Base-by-base conservation (phyloP, 2,113 vertebrate species). In the Aptenodytes patagonicus region DNA sequence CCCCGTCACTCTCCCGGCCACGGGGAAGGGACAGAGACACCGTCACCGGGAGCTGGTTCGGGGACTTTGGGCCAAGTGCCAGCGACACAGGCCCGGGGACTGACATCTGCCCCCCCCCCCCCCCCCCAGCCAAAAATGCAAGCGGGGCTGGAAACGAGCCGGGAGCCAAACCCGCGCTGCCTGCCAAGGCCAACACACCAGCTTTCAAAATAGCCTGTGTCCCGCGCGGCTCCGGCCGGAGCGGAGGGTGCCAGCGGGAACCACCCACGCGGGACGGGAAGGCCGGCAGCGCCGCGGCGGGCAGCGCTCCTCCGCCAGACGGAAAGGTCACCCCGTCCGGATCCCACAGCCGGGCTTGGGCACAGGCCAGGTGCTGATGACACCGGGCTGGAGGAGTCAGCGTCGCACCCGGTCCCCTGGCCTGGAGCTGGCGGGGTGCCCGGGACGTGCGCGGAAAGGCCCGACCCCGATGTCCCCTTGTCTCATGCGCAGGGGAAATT, bases 131-230 rank as follows among this genome's bases (percentile, higher is more conserved):
- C 79, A 92, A 90, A 93, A 78, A 93, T 6, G 36, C 2, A 1
- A 75, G 47, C 0, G 3, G 82, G 54, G 64, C 64, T 89, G 96
- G 95, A 87, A 75, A 13, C 0, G 34, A 87, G 65, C 83, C 22
- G 2, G 72, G 80, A 94, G 84, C 92, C 95, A 44, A 81, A 42
- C 3, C 70, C 2, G 16, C 0, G 34, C 60, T 3, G 76, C 51
- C 64, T 92, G 96, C 95, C 96, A 97, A 96, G 93, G 95, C 68
- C 90, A 96, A 94, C 95, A 96, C 69, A 47, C 7, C 58, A 3
- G n/a, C 5, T 7, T 96, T 21, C 60, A 97, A 95, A 95, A 96
- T 76, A 94, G 34, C 86, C 87, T 29, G 1, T 3, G 83, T 51
- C 75, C 92, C 3, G 47, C 47, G 1, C 4, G 8, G 93, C 88